phyloP scores from a whole-genome alignment of 2,797 vertebrate species.

The Antrozous pallidus region DNA sequence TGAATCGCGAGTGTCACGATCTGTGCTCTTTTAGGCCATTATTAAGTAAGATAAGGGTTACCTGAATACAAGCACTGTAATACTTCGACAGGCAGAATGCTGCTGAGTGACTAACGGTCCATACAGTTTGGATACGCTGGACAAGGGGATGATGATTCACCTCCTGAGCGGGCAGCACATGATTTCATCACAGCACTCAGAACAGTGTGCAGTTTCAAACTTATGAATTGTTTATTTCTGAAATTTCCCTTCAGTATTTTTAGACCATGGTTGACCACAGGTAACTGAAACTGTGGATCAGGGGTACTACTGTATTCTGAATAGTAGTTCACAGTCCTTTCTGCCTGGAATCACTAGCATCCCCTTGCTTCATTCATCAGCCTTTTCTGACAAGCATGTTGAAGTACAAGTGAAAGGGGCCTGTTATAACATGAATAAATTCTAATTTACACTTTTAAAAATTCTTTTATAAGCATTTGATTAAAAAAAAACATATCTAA shows the following conservation, averaged over 20 bases:
- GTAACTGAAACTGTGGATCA: background rate
- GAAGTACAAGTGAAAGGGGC: background rate
- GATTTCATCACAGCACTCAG: background rate
- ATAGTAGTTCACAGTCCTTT: background rate
- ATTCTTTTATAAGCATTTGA: slow-evolving; percentile 15
- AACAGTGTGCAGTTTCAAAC: background rate
- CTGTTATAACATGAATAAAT: background rate
- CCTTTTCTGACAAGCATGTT: background rate
- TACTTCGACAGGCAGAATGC: background rate
- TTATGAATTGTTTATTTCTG: background rate
- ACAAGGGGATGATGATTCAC: background rate
- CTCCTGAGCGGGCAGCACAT: background rate
- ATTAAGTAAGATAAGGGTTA: background rate
- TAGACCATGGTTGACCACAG: background rate
- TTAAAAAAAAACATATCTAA: background rate
- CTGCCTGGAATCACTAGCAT: background rate
- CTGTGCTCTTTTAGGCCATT: background rate
- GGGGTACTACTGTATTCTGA: background rate
- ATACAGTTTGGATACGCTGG: background rate
- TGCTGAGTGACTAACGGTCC: background rate
- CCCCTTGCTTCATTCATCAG: background rate
- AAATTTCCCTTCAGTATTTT: background rate
- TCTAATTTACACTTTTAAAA: background rate
- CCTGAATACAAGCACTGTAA: background rate
- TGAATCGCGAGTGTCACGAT: background rate